Evolutionary conservation across 2,888 invertebrate species (phyloP).

Genomic region (Cerceris rybyensis): DNA sequence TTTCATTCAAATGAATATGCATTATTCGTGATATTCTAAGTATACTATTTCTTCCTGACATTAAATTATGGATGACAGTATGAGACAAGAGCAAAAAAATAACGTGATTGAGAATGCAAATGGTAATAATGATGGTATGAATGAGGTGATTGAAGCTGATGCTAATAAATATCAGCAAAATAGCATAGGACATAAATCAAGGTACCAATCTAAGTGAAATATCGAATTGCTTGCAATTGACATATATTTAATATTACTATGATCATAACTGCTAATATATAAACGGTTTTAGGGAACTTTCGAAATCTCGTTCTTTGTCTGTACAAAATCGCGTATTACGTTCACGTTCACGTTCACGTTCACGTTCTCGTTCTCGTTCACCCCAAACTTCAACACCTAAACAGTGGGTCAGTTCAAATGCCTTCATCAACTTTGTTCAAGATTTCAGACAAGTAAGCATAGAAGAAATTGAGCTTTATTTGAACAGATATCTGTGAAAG

Average conservation of each 20-base stretch:
- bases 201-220: constrained; percentile 11
- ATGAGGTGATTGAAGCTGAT: background rate
- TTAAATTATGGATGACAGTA: constrained; percentile 45
- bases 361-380: constrained; percentile 59
- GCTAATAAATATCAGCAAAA: background rate
- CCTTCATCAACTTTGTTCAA: constrained; percentile 75
- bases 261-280: too few species aligned
- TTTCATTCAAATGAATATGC: constrained; percentile 26
- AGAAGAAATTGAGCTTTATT: background rate
- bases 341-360: constrained; percentile 52
- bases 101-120: background rate
- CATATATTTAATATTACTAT: too few species aligned
- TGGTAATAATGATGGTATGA: too few species aligned
- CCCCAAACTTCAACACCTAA: constrained; percentile 35
- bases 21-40: background rate
- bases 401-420: constrained; percentile 70
- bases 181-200: constrained; percentile 9
- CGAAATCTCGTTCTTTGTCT: background rate
- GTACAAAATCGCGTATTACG: background rate
- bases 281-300: constrained; percentile 13
- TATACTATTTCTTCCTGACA: background rate
- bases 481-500: background rate
- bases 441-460: constrained; percentile 69
- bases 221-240: background rate
- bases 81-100: constrained; percentile 11